phyloP scores from a whole-genome alignment of 92 coral and sea anemone genomes.

The Nematostella vectensis region DNA sequence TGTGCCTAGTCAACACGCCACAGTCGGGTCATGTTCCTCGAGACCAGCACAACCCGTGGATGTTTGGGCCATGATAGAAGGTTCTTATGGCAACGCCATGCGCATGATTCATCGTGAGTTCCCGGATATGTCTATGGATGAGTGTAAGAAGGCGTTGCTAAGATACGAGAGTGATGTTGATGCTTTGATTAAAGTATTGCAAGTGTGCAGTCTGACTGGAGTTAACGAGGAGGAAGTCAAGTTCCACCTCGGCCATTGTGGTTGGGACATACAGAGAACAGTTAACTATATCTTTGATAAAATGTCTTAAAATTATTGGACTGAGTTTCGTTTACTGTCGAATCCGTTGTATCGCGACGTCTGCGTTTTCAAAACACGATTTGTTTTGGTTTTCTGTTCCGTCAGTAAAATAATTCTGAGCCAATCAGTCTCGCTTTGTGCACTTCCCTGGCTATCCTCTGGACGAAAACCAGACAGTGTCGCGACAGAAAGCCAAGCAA shows the following conservation, averaged over 20 bases:
- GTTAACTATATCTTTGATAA: conserved; percentile 11
- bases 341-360: no score
- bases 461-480: no score
- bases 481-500: no score
- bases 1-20: background rate
- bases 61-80: background rate
- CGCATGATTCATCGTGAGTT: background rate
- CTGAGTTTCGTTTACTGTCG: no score
- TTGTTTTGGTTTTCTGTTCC: no score
- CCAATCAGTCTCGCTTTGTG: no score
- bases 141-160: background rate
- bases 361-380: no score
- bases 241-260: conserved; percentile 18
- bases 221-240: background rate
- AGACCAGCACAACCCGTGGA: no score
- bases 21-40: background rate
- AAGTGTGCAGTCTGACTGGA: conserved; percentile 4
- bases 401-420: no score
- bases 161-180: conserved; percentile 12
- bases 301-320: conserved; percentile 1
- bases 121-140: background rate
- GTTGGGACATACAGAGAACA: conserved; percentile 11
- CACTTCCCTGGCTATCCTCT: no score
- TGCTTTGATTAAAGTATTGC: background rate
- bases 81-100: conserved; percentile 3